Evolutionary conservation across 2,888 invertebrate genomes (phyloP), one percentile per base, ranked within the genome.

Genomic region (Epiblema foenella): DNA sequence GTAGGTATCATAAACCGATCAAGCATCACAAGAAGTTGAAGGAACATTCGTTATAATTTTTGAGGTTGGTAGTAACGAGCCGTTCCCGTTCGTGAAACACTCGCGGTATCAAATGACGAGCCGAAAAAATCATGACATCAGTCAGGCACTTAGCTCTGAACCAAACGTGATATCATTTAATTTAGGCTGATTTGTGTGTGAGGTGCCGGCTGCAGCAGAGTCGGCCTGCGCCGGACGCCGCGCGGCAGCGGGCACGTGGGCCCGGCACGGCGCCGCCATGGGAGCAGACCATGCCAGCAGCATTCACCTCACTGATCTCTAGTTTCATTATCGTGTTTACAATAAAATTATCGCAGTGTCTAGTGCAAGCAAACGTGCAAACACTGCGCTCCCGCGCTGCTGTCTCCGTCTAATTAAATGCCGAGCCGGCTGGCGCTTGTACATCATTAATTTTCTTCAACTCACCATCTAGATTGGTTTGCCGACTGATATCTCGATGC

Each of bases 81-180:
- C 80, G 79, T 81, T 81, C 78, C 81, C 79, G 83, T 83, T 83
- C 78, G 77, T 75, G 75, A 77, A 81, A 74, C 76, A 75, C 81
- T 66, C 62, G 39, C 62, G 64, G 60, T 84, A 85, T 85, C 84
- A 83, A 78, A 85, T 86, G 77, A 83, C 83, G 80, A 77, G 82
- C 81, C 80, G 78, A 79, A 84, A 84, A 82, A 79, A 79, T 77
- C 71, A 87, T 91, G 89, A 90, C 90, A 89, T 90, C 88, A 90
- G 81, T 77, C 74, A 75, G 75, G 24, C 70, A 70, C 77, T 76
- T 73, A 77, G 76, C 76, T 76, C 75, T 4, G 77, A 79, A 79
- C 77, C 77, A 77, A 78, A 82, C 83, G 81, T 89, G 84, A 87
- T 85, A 86, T 90, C 87, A 88, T 81, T 60, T 85, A 84, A 84